Conservation (phyloP, 2,113 vertebrate genomes). For the Cyanoliseus patagonus region DNA sequence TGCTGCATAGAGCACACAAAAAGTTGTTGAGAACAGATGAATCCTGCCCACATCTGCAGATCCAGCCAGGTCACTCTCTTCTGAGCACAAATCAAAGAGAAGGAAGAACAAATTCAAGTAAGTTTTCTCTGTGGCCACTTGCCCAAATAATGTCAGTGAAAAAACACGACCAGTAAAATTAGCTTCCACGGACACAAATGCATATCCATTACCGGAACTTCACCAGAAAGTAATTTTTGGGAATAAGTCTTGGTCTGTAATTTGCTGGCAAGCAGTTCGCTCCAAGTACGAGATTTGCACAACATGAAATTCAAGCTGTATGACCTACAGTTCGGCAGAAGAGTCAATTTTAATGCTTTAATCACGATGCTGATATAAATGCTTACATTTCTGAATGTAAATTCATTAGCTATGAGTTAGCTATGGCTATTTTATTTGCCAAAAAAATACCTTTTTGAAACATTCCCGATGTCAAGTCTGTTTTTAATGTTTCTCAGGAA, state of each 20-base stretch:
- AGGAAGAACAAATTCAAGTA: background rate
- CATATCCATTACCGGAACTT: background rate
- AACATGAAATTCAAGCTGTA: conserved; percentile 37
- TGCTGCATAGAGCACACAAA: background rate
- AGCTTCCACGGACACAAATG: background rate
- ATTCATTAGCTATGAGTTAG: background rate
- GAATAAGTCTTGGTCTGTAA: background rate
- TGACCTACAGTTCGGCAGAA: conserved; percentile 45
- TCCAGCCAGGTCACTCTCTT: background rate
- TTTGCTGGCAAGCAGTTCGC: background rate
- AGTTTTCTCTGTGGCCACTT: background rate
- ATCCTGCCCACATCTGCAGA: background rate
- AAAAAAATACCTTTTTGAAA: conserved; percentile 30
- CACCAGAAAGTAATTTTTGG: background rate
- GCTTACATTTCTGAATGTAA: conserved; percentile 46
- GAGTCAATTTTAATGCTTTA: conserved; percentile 38
- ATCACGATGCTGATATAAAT: conserved; percentile 31
- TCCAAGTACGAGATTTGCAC: conserved; percentile 18
- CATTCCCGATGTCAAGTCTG: conserved; percentile 25
- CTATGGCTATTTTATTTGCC: background rate
- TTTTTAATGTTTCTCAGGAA: conserved; percentile 26
- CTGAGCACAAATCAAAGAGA: background rate
- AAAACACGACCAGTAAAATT: background rate
- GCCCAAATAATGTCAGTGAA: background rate
- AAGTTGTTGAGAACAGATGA: background rate